Evolutionary conservation across 64 coral and sea anemone species (phyloP).

Genomic region (Acropora tenuis): DNA sequence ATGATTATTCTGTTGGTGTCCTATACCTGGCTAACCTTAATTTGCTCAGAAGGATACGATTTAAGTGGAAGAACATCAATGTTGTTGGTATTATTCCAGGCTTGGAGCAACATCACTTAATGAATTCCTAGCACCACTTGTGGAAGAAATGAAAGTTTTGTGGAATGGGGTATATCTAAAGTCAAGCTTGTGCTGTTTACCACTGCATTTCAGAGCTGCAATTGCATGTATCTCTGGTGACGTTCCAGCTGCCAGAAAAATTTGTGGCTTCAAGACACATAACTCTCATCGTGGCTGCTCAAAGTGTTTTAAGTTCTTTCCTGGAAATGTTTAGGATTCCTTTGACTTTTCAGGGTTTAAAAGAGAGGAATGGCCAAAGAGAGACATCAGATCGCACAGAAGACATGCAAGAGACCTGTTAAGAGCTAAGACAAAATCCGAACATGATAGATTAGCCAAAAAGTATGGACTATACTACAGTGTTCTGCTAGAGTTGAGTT

Average conservation of each 20-base stretch:
- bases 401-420: conserved; percentile 2
- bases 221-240: conserved; percentile 25
- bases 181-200: neutral
- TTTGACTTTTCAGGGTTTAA: conserved; percentile 43
- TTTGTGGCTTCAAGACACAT: too few species aligned
- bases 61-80: conserved; percentile 36
- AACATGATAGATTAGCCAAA: neutral
- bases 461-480: neutral
- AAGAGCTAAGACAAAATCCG: neutral
- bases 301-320: conserved; percentile 10
- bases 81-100: conserved; percentile 29
- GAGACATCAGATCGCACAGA: neutral
- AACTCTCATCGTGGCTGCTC: neutral
- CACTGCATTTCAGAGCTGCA: conserved; percentile 11
- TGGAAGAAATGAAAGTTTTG: conserved; percentile 20
- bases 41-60: neutral
- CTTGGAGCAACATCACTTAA: neutral
- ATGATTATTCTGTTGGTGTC: conserved; percentile 38
- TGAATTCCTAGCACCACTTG: conserved; percentile 38
- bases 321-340: neutral
- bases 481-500: neutral
- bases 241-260: conserved; percentile 8
- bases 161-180: conserved; percentile 23
- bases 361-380: conserved; percentile 23
- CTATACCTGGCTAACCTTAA: conserved; percentile 25